phyloP scores from a whole-genome alignment of 2,888 invertebrate genomes.

The Ectemnius cavifrons region DNA sequence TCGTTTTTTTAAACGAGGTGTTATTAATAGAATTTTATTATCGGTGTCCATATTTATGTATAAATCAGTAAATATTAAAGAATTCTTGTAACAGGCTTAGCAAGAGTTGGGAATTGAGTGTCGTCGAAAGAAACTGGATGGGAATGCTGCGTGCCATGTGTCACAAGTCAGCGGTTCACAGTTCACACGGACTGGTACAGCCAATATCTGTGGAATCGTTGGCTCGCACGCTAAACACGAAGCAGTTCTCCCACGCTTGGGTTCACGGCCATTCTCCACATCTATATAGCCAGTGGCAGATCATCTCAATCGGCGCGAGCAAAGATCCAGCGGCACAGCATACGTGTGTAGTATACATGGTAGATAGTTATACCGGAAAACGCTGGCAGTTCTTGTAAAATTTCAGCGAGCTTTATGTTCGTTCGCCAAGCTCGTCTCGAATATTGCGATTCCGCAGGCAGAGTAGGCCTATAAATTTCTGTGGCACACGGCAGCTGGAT shows the following conservation, averaged over 20 bases:
- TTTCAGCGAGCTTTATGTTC: not conserved
- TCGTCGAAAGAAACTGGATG: not conserved
- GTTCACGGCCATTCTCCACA: constrained; percentile 11
- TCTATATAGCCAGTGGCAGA: no score
- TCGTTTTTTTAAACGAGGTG: no score
- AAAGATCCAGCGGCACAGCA: not conserved
- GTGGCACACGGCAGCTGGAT: constrained; percentile 37
- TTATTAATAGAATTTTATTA: no score
- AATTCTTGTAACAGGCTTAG: no score
- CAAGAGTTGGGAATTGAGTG: no score
- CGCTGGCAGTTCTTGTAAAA: not conserved
- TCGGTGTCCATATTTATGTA: no score
- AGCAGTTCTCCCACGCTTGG: constrained; percentile 49
- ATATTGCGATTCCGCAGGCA: not conserved
- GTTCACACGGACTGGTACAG: constrained; percentile 52
- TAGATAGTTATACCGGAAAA: no score
- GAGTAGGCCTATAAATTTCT: constrained; percentile 33
- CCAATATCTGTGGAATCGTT: constrained; percentile 54
- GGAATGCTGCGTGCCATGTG: constrained; percentile 43
- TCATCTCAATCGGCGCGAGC: not conserved
- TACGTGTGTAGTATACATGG: no score
- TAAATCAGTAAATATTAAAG: no score
- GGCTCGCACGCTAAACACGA: constrained; percentile 42
- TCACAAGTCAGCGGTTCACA: constrained; percentile 6
- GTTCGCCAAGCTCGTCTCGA: not conserved